Evolutionary conservation across 1,140 invertebrate species (phyloP).

Genomic region (Zaprionus davidi): DNA sequence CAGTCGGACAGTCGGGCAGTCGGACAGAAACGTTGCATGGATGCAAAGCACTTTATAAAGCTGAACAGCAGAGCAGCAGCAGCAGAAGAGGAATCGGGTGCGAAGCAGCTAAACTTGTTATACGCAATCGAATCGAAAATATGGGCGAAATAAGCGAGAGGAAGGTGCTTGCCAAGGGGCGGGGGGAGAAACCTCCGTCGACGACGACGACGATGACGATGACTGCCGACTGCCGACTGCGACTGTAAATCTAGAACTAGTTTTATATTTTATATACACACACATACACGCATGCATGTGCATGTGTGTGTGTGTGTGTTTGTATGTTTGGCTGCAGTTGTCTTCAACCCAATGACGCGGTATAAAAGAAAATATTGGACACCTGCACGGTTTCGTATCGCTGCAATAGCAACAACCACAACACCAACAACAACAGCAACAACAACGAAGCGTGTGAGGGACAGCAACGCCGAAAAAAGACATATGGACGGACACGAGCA

Average conservation of each 20-base stretch:
- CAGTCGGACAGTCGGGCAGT: neutral
- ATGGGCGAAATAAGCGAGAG: conserved; percentile 71
- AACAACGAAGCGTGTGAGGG: conserved; percentile 56
- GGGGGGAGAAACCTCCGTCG: neutral
- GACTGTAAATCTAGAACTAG: conserved; percentile 82
- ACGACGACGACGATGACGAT: neutral
- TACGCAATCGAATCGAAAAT: conserved; percentile 80
- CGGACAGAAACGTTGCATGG: conserved; percentile 58
- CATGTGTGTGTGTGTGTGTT: neutral
- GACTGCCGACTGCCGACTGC: conserved; percentile 10
- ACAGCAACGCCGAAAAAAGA: conserved; percentile 65
- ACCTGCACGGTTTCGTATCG: conserved; percentile 79
- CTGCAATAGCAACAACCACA: conserved; percentile 51
- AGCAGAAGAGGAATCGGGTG: conserved; percentile 35
- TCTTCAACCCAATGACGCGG: conserved; percentile 63
- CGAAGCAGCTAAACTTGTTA: conserved; percentile 72
- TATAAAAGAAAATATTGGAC: conserved; percentile 81
- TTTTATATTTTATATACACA: conserved; percentile 70
- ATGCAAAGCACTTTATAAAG: conserved; percentile 76
- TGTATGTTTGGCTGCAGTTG: conserved; percentile 20
- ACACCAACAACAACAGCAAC: conserved; percentile 3
- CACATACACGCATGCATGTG: neutral
- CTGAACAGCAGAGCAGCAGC: conserved; percentile 48
- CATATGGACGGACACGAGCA: neutral
- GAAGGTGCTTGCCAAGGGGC: neutral